These are phyloP conservation scores for Xiphophorus maculatus DNA, from an alignment of 2,113 vertebrate genomes.

Conservation along the genomic window DNA sequence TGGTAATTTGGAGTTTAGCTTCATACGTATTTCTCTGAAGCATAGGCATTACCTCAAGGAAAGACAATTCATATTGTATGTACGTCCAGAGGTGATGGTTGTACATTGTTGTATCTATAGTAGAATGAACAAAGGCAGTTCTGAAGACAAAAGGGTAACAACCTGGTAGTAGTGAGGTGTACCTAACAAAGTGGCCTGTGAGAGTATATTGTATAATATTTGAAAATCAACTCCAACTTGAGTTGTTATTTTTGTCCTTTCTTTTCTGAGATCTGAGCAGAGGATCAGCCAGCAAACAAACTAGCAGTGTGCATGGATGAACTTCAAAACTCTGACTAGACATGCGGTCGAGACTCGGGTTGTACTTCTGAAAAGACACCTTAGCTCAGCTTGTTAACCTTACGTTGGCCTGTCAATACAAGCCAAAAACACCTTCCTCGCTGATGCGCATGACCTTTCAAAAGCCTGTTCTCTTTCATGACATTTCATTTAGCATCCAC, in stretches of 20 bases:
- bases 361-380: slow-evolving; percentile 10
- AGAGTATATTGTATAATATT: too few relatives aligned
- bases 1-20: too few relatives aligned
- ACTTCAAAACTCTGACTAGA: not conserved
- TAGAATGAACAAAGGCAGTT: too few relatives aligned
- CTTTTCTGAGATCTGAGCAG: not conserved
- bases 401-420: slow-evolving; percentile 50
- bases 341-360: not conserved
- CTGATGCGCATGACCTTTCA: slow-evolving; percentile 49
- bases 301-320: not conserved
- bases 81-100: too few relatives aligned
- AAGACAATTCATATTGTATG: too few relatives aligned
- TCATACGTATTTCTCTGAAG: too few relatives aligned
- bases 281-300: not conserved
- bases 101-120: too few relatives aligned
- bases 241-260: not conserved
- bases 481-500: slow-evolving; percentile 58
- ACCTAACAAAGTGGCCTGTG: too few relatives aligned
- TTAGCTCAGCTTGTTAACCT: slow-evolving; percentile 40
- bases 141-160: too few relatives aligned
- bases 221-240: not conserved
- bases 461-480: slow-evolving; percentile 26
- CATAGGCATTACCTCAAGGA: too few relatives aligned
- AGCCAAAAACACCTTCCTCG: slow-evolving; percentile 50
- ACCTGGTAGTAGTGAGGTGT: too few relatives aligned